phyloP scores from a whole-genome alignment of 2,797 vertebrate genomes.

The Caiman crocodilus region DNA sequence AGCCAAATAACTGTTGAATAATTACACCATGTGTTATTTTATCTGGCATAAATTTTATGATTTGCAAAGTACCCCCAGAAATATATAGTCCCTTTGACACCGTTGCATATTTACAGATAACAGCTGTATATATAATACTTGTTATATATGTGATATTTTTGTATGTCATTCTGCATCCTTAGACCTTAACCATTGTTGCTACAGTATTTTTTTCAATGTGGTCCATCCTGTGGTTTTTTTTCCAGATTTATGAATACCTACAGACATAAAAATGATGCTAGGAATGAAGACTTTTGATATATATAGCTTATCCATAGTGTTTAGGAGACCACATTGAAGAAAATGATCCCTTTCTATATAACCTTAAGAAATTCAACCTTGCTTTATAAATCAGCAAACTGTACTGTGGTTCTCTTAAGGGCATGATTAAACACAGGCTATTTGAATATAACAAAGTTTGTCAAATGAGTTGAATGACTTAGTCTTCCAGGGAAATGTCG shows the following conservation, averaged over 20 bases:
- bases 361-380: neutral
- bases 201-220: neutral
- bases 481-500: slow-evolving; percentile 5
- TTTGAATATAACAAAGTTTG: neutral
- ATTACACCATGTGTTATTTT: neutral
- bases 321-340: neutral
- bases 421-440: neutral
- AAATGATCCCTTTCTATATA: neutral
- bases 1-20: neutral
- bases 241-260: neutral
- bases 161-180: neutral
- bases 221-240: neutral
- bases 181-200: neutral
- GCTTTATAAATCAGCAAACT: neutral
- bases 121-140: neutral
- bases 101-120: neutral
- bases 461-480: slow-evolving; percentile 36
- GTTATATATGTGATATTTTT: neutral
- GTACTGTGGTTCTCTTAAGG: neutral
- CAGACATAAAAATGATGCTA: neutral
- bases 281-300: neutral
- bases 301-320: neutral
- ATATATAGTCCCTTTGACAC: neutral
- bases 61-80: neutral
- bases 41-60: neutral